Base-by-base conservation (phyloP, 2,113 vertebrate genomes). In the Xenopus borealis region DNA sequence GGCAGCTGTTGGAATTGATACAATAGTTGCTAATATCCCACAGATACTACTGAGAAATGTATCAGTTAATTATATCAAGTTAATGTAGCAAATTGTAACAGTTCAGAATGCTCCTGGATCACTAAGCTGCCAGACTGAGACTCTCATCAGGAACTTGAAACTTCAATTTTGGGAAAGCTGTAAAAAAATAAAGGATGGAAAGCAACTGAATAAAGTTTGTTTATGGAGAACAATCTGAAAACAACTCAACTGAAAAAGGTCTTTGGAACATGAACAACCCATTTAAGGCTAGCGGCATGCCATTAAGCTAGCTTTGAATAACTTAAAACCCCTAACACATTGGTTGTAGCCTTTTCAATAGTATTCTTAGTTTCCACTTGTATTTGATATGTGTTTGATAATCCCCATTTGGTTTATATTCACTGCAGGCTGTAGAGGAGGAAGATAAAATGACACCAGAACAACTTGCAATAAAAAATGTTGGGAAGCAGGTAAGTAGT, bases 381-480 rank as follows among this genome's bases (percentile, higher is more conserved):
- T 53, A 13, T 59, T 10, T 20, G 3, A 19, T 18, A 17, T n/a
- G 0, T 59, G 18, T 12, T 1, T 59, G 10, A 55, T 14, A 7
- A 55, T 55, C 1, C n/a, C 12, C 5, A 11, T 55, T 55, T 27
- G 23, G 6, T 40, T 40, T 40, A 40, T 40, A 19, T 33, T 40
- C 58, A 14, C 8, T 67, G 82, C 87, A 99, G 97, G 97, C 97
- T 80, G 96, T 99, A 78, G 96, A 99, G 85, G 97, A 99, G 85
- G 97, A 99, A 87, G 97, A 99, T 92, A 98, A 97, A 90, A 98
- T 98, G 95, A 97, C 97, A 85, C 95, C 97, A 75, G 96, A 97
- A 87, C 96, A 98, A 89, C 92, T 99, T 88, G 96, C 97, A 81
- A 99, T 99, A 91, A 99, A 99, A 89, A 99, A 99, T 82, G 96